These are phyloP conservation scores for Dromius quadrimaculatus DNA, from an alignment of 2,888 invertebrate species.

Conservation along the genomic window DNA sequence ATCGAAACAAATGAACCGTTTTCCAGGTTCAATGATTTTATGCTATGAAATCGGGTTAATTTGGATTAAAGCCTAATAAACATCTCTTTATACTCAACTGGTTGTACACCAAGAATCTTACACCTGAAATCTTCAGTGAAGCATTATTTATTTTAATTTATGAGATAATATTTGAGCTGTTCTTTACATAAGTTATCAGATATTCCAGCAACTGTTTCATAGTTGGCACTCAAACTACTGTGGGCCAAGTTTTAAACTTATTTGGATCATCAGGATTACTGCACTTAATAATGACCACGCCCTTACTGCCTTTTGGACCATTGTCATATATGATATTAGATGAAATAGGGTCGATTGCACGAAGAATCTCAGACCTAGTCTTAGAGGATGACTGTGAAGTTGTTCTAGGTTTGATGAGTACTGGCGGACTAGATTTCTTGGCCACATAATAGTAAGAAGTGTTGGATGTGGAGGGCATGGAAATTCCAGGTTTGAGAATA, in stretches of 20 bases:
- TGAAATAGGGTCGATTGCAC: neutral
- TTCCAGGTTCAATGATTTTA: neutral
- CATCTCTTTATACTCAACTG: neutral
- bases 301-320: neutral
- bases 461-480: no score
- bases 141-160: neutral
- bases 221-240: neutral
- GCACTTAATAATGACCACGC: neutral
- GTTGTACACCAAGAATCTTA: neutral
- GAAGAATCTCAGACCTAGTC: neutral
- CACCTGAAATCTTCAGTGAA: neutral
- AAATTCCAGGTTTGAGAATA: no score
- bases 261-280: neutral
- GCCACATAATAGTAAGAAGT: no score
- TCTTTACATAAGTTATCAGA: neutral
- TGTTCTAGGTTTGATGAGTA: no score
- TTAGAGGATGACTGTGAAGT: neutral
- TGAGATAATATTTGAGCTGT: neutral
- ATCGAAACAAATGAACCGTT: neutral
- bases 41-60: neutral
- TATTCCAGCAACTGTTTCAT: neutral
- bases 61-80: neutral
- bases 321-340: neutral
- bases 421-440: no score
- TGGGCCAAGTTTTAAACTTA: neutral